Evolutionary conservation across 2,113 vertebrate species (phyloP), one percentile per base, ranked within the genome.

Genomic region (Caretta caretta): DNA sequence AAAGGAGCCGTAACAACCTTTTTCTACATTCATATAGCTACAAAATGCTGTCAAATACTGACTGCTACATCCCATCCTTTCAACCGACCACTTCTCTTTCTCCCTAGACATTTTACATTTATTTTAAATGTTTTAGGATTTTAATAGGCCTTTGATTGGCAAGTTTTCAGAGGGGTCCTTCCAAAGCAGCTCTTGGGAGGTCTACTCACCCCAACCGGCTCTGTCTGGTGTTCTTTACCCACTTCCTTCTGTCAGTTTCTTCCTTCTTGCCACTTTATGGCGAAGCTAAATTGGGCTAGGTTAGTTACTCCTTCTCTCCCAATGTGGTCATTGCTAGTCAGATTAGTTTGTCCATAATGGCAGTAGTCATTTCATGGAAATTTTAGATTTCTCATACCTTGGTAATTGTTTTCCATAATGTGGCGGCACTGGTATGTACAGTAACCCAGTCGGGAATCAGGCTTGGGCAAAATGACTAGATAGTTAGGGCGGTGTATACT

Each of bases 1-100:
- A 49, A 49, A 35, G 81, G 88, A 93, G 83, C 85, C 87, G 57
- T 89, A 96, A 90, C 84, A 84, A 84, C 75, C 87, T 94, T 93
- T 93, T 69, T 38, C 54, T 89, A 4, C 51, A 17, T 93, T 96
- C 90, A 46, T 59, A 50, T 27, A 93, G 92, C 57, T 96, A 16
- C 75, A 91, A 87, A 92, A 65, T 80, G 90, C 29, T 92, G 25
- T 11, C 27, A 51, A 19, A 65, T 38, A 54, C 72, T 87, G 59
- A 35, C 84, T 94, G 25, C 88, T 57, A 46, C 35, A 93, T 69
- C 50, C 27, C 53, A 90, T 89, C 65, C 57, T 88, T 87, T 80
- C 90, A 95, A 48, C 8, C 1, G 17, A 72, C 35, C 20, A 16
- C 78, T 87, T 89, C 90, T 88, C 3, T 57, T 65, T 65, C 91